Base-by-base conservation (phyloP, 2,888 invertebrate genomes). In the Rhynchonema sp. region DNA sequence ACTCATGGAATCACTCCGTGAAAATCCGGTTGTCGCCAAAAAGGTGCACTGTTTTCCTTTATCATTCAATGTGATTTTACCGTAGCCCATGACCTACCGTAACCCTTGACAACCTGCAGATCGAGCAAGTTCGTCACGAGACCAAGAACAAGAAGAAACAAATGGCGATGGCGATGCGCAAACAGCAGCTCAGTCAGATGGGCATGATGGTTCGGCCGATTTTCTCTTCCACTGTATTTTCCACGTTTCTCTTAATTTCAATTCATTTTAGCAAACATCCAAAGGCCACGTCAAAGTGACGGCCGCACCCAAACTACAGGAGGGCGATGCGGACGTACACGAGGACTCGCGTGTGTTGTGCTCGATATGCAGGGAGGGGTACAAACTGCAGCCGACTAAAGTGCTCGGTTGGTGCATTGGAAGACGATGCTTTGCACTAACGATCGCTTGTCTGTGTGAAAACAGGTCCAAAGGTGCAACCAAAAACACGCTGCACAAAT, bases 101-200 rank as follows among this genome's bases (percentile, higher is more conserved):
- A n/a, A n/a, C n/a, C n/a, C n/a, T n/a, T n/a, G n/a, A n/a, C n/a
- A n/a, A n/a, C n/a, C n/a, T n/a, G n/a, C 25, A 87, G 68, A 91
- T 96, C 64, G 90, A 91, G 70, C 85, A 89, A 73, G 90, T 90
- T 0, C 81, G 96, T 0, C 85, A 89, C 68, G 89, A 90, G 71
- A 98, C 96, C 0, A 81, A 89, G 65, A 83, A 88, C 69, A 94
- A 96, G 74, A 96, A 96, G 81, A 94, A 96, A 75, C 83, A 91
- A 0, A 78, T 96, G 59, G 96, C 96, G 0, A 96, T 96, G 96
- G 92, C 91, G 0, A 94, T 92, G 78, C 81, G 96, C 56, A 88
- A 92, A 74, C 88, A 92, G 66, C 94, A 96, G 72, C 79, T 98
- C 27, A 89, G 88, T 63, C 90, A 90, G 26, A 79, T 96, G 60